Evolutionary conservation across 2,797 vertebrate genomes (phyloP), one percentile per base, ranked within the genome.

Genomic region (Cyprinodon diabolis): DNA sequence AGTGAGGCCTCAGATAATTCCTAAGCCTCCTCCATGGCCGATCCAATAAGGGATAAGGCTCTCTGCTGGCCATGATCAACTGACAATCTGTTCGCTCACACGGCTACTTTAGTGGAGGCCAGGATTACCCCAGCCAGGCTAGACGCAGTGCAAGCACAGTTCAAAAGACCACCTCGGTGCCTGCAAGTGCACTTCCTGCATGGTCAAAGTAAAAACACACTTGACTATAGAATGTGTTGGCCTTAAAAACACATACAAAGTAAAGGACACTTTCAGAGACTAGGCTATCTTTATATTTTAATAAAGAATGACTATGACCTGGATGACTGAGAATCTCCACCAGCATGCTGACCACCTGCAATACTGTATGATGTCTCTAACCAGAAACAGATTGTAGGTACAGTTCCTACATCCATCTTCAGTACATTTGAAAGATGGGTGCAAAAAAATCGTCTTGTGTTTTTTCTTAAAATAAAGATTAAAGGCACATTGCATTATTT

Each of bases 31-130:
- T 96, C 95, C 93, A 95, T 96, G 96, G 95, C 95, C 96, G 96
- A 98, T 96, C 96, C 95, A 96, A 95, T 96, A 96, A 96, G 93
- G 95, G 96, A 96, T 97, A 97, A 97, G 95, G 90, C 95, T 96
- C 95, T 96, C 91, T 93, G 94, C 85, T 83, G 83, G 83, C 88
- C 95, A 96, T 95, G 96, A 97, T 97, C 95, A 96, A 95, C 95
- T 96, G 96, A 94, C 94, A 96, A 96, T 96, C 95, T 96, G 95
- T 94, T 94, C 94, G 95, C 94, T 93, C 95, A 95, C 94, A 96
- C 94, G 93, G 93, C 93, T 93, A 94, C 94, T 95, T 95, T 94
- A 95, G 94, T 90, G 93, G 92, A 95, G 94, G 91, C 92, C 89
- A 81, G 95, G 96, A 96, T 96, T 96, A 97, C 93, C 88, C 87